Conservation (phyloP, 2,113 vertebrate genomes). For the Spilogale gracilis region DNA sequence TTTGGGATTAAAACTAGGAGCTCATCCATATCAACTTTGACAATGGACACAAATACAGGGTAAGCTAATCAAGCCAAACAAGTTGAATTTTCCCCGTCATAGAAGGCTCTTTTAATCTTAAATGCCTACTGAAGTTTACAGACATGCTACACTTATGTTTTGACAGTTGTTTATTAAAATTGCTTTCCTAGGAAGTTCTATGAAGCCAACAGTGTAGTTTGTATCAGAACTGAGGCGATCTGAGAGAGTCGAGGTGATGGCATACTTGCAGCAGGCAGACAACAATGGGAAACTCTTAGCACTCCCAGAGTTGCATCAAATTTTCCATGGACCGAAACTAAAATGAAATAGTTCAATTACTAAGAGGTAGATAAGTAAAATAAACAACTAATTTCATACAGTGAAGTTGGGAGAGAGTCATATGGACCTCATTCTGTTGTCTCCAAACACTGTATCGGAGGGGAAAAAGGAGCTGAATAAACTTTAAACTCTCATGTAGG, state of each 20-base stretch:
- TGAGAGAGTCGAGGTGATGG: not conserved
- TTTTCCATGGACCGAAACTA: constrained; percentile 74
- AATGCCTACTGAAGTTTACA: constrained; percentile 61
- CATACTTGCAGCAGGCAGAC: constrained; percentile 33
- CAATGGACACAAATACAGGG: constrained; percentile 43
- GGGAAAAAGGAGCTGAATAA: constrained; percentile 87
- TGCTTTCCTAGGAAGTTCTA: constrained; percentile 62
- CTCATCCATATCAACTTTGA: constrained; percentile 55
- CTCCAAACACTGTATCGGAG: constrained; percentile 86
- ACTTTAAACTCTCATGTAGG: constrained; percentile 93
- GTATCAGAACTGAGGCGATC: constrained; percentile 34
- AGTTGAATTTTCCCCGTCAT: not conserved
- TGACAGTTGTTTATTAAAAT: constrained; percentile 65
- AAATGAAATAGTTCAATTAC: constrained; percentile 80
- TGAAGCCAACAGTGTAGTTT: constrained; percentile 59
- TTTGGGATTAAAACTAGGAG: constrained; percentile 47
- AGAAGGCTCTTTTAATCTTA: constrained; percentile 47
- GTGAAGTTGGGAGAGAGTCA: constrained; percentile 81
- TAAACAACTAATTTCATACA: constrained; percentile 78
- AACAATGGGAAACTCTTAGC: constrained; percentile 63
- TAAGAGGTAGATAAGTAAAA: constrained; percentile 84
- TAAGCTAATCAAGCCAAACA: constrained; percentile 49
- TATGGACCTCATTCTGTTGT: constrained; percentile 88
- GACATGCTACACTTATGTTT: constrained; percentile 33
- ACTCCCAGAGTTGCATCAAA: constrained; percentile 69